Conservation (phyloP, 2,888 invertebrate genomes). For the Pharmacophagus antenor region DNA sequence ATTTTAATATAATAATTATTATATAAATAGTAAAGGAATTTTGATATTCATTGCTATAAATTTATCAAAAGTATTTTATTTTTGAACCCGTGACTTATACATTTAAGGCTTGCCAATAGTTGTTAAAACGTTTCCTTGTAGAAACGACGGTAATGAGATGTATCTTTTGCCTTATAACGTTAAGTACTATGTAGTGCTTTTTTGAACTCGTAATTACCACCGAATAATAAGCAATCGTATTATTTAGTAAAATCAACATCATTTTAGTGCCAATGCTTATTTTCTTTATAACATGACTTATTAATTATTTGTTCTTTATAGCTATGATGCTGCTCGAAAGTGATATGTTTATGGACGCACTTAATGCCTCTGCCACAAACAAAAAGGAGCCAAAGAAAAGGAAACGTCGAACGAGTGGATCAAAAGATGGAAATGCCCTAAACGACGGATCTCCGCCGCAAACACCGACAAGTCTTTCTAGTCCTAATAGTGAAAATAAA, state of each 20-base stretch:
- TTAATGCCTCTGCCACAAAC: constrained; percentile 88
- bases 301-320: constrained; percentile 65
- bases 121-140: too few relatives aligned
- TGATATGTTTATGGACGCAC: constrained; percentile 95
- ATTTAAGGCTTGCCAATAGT: background rate
- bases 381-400: constrained; percentile 89
- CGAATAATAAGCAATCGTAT: background rate
- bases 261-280: background rate
- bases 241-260: background rate
- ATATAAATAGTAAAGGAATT: too few relatives aligned
- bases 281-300: background rate
- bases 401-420: constrained; percentile 86
- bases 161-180: background rate
- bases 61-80: background rate
- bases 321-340: constrained; percentile 92
- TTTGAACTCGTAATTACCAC: too few relatives aligned
- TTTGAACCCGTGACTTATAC: background rate
- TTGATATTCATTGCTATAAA: too few relatives aligned
- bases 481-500: constrained; percentile 68
- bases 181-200: too few relatives aligned
- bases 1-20: background rate
- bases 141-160: background rate
- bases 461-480: constrained; percentile 73
- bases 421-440: constrained; percentile 82
- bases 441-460: constrained; percentile 79